These are phyloP conservation scores for Iphiclides podalirius DNA, from an alignment of 2,888 invertebrate genomes.

Conservation along the genomic window DNA sequence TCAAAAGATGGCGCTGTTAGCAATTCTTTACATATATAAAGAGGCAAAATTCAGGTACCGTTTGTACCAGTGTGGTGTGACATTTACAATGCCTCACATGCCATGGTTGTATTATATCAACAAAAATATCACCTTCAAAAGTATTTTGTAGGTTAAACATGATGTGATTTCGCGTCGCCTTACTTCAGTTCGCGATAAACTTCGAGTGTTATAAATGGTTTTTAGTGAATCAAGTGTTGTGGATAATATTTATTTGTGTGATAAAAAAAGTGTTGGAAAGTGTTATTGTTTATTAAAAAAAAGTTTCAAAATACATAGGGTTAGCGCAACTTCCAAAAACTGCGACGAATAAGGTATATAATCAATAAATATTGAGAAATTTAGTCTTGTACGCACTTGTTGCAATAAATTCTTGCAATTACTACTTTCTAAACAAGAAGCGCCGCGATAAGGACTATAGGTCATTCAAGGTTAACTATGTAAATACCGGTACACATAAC, in stretches of 20 bases:
- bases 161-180: slow-evolving; percentile 70
- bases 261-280: slow-evolving; percentile 5
- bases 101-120: slow-evolving; percentile 66
- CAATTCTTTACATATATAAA: slow-evolving; percentile 43
- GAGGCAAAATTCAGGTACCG: slow-evolving; percentile 50
- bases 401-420: neutral
- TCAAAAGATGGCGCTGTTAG: slow-evolving; percentile 60
- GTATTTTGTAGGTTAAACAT: slow-evolving; percentile 79
- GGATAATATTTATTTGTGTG: slow-evolving; percentile 26
- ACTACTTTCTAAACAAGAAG: neutral
- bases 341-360: slow-evolving; percentile 21
- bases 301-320: too few relatives aligned
- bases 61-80: slow-evolving; percentile 33
- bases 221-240: slow-evolving; percentile 39
- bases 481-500: slow-evolving; percentile 66
- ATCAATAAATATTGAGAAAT: neutral
- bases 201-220: slow-evolving; percentile 40
- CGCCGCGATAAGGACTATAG: slow-evolving; percentile 40
- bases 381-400: neutral
- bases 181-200: slow-evolving; percentile 57
- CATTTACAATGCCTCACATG: slow-evolving; percentile 33
- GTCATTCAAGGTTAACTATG: slow-evolving; percentile 76
- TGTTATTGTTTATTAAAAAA: slow-evolving; percentile 11
- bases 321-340: slow-evolving; percentile 26
- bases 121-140: slow-evolving; percentile 80